Percentiles rank a stretch among this genome's conserved stretches.
Conservation (phyloP, 1,140 invertebrate genomes). For the Sipha flava region DNA sequence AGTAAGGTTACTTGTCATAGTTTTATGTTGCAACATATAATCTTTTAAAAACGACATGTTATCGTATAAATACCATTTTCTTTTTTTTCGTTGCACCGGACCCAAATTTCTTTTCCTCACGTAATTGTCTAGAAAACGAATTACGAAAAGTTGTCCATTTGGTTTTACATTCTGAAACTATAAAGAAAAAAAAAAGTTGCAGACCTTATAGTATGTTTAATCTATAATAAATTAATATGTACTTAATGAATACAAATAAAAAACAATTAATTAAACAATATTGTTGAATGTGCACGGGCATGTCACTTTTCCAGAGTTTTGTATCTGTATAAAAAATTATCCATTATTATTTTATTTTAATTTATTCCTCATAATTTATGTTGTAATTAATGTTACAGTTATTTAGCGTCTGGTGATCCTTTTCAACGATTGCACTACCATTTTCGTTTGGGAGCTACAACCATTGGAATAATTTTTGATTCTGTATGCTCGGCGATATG, state of each 20-base stretch:
- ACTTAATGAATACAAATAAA: no score
- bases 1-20: background rate
- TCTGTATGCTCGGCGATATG: constrained; percentile 36
- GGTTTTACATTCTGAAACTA: background rate
- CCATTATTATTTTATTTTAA: no score
- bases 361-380: no score
- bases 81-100: background rate
- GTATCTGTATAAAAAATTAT: no score
- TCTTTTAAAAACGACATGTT: background rate
- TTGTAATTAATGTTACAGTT: constrained; percentile 33
- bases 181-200: background rate
- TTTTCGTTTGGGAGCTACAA: constrained; percentile 35
- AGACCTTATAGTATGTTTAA: no score
- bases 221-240: no score
- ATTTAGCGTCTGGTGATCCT: constrained; percentile 34
- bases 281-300: no score
- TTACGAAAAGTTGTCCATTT: background rate
- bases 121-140: background rate
- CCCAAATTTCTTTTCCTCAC: background rate
- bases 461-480: constrained; percentile 35
- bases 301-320: no score
- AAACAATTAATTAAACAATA: no score
- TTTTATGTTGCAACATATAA: background rate
- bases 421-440: constrained; percentile 36
- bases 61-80: background rate